Conservation (phyloP, 2,888 invertebrate genomes). For the Microplitis manilae region DNA sequence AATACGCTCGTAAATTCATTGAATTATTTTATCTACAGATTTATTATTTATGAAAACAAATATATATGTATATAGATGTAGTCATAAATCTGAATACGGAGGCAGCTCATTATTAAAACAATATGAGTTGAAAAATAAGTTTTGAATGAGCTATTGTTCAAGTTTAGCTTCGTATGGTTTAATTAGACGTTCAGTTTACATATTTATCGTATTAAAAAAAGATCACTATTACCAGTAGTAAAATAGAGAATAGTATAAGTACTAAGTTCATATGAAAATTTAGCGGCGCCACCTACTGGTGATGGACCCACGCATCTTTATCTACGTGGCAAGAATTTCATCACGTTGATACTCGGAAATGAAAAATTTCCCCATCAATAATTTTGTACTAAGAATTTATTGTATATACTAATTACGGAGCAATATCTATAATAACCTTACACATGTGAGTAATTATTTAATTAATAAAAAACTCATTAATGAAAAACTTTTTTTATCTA, state of each 20-base stretch:
- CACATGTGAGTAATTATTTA: neutral
- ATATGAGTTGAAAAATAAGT: too few relatives aligned
- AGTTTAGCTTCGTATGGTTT: too few relatives aligned
- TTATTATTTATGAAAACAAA: neutral
- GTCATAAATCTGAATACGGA: too few relatives aligned
- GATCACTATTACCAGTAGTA: neutral
- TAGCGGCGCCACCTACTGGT: constrained; percentile 1
- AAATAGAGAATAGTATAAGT: neutral
- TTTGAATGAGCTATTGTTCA: too few relatives aligned
- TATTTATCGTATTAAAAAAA: neutral
- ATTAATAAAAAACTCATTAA: neutral
- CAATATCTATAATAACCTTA: neutral
- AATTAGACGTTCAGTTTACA: too few relatives aligned
- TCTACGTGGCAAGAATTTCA: neutral
- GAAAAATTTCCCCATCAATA: neutral
- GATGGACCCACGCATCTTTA: neutral
- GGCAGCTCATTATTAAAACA: too few relatives aligned
- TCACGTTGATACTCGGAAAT: neutral
- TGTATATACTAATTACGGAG: neutral
- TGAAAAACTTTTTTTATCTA: too few relatives aligned
- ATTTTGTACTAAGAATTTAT: neutral
- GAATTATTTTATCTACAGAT: neutral
- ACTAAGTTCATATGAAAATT: neutral
- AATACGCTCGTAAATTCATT: constrained; percentile 11
- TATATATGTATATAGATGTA: neutral